phyloP scores from a whole-genome alignment of 2,888 invertebrate species.

The Perdita meconis region DNA sequence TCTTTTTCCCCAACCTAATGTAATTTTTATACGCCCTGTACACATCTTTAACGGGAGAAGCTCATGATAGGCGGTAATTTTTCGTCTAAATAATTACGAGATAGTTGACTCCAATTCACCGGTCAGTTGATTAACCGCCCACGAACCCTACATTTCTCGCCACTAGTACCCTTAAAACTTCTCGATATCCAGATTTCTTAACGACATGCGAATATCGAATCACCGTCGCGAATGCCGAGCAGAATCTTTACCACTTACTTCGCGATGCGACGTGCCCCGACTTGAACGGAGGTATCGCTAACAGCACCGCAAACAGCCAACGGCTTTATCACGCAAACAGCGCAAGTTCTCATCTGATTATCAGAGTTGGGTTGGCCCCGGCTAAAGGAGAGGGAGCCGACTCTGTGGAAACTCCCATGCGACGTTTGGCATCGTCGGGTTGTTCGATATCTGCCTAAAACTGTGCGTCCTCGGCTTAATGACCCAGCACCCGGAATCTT shows the following conservation, averaged over 20 bases:
- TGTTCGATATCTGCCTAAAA: neutral
- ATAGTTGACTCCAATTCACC: no score
- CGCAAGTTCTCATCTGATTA: constrained; percentile 5
- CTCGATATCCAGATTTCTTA: neutral
- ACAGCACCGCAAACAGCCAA: neutral
- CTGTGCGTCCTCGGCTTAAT: neutral
- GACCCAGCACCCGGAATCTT: neutral
- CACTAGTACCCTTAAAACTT: no score
- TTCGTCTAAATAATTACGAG: no score
- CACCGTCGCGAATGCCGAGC: neutral
- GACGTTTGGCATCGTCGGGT: neutral
- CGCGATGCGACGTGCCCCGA: constrained; percentile 7
- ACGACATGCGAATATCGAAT: neutral
- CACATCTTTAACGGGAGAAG: no score
- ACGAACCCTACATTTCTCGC: no score
- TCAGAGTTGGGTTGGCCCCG: neutral
- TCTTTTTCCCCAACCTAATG: no score
- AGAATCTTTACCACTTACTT: constrained; percentile 15
- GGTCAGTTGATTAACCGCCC: no score
- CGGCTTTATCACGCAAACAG: constrained; percentile 6
- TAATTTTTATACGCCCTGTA: no score
- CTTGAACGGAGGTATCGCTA: constrained; percentile 12
- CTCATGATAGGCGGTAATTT: no score
- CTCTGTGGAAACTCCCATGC: neutral
- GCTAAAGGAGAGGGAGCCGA: neutral